Base-by-base conservation (phyloP, 2,113 vertebrate species). In the Drymodes brunneopygia region DNA sequence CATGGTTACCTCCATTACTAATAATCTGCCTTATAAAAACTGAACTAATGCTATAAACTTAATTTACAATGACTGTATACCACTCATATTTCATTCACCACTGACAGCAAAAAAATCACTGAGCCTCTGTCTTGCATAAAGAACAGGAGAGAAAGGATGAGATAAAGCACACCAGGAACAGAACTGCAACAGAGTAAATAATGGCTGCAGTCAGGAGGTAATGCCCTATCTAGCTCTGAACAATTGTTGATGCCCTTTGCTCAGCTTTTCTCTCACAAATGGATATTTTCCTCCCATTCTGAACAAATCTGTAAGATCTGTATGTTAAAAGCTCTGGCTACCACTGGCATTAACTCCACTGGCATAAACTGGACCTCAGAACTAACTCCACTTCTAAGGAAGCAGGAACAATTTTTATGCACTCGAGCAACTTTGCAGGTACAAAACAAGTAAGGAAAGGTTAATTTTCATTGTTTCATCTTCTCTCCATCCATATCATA, bases 11-110 rank as follows among this genome's bases (percentile, higher is more conserved):
- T 92, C 82, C 85, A 86, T 80, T 88, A 88, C 64, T 91, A 94
- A 94, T 93, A 94, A 93, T 83, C 67, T 91, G 65, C 69, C 61
- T 75, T 94, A 93, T 78, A 91, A 95, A 97, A 93, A 60, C 79
- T 74, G 85, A 92, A 94, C 72, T 93, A 90, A 96, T 74, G 75
- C 74, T 81, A 83, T 64, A 90, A 96, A 95, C 51, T 84, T 95
- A 93, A 97, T 96, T 96, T 96, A 93, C 72, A 94, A 54, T 28
- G 67, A 64, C 79, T 88, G 50, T 35, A 44, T 56, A 82, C 51
- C 31, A 57, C 69, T 78, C 35, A 24, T 70, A 83, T 78, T 88
- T 96, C 92, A 94, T 71, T 90, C 72, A 88, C 61, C 17, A 71
- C n/a, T 23, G 64, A 81, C 64, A 91, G 56, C 47, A 93, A 67